Conservation (phyloP, 2,797 vertebrate genomes). For the Vipera ursinii region DNA sequence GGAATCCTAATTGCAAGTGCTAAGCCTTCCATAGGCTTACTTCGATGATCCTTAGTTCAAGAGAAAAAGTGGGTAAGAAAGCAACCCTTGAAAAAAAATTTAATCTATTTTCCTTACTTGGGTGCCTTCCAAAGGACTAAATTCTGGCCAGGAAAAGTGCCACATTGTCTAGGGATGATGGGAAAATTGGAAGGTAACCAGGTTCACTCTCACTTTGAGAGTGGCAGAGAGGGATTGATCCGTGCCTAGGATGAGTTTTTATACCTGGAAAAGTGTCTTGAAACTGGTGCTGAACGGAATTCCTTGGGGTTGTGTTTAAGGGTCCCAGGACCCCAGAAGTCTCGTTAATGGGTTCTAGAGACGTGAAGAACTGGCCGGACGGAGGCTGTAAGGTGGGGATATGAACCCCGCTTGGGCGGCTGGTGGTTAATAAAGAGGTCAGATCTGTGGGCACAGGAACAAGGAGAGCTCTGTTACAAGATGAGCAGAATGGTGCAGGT, state of each 20-base stretch:
- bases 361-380: constrained; percentile 91
- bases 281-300: constrained; percentile 97
- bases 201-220: not conserved
- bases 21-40: not conserved
- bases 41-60: not conserved
- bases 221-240: not conserved
- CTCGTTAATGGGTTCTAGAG: constrained; percentile 93
- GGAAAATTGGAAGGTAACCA: not conserved
- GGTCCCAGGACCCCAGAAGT: constrained; percentile 89
- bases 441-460: constrained; percentile 83
- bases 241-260: constrained; percentile 21
- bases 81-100: not conserved
- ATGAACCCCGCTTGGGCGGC: constrained; percentile 88
- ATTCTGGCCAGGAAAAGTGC: not conserved
- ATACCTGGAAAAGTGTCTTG: constrained; percentile 99
- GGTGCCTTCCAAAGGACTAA: not conserved
- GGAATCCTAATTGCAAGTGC: not conserved
- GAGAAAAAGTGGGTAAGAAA: not conserved
- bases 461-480: constrained; percentile 69
- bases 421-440: constrained; percentile 90
- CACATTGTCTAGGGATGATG: not conserved
- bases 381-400: constrained; percentile 83
- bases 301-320: constrained; percentile 87
- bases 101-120: not conserved
- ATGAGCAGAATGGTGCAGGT: constrained; percentile 33